phyloP scores from a whole-genome alignment of 2,797 vertebrate species.

The Notolepis coatsorum region DNA sequence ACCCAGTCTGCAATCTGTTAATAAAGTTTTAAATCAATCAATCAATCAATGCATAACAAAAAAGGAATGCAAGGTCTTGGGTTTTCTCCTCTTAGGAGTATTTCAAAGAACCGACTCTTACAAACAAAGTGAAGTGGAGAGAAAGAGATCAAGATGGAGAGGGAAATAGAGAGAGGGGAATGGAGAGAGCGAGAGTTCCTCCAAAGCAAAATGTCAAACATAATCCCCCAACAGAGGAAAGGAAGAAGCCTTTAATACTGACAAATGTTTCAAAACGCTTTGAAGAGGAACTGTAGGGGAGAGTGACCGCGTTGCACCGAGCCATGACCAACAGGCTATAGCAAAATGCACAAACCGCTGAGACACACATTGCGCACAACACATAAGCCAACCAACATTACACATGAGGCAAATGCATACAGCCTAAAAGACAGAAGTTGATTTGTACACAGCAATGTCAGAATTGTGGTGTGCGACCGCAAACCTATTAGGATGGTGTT shows the following conservation, averaged over 20 bases:
- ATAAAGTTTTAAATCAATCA: too few species aligned
- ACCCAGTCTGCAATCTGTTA: too few species aligned
- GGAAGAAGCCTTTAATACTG: slow-evolving; percentile 18
- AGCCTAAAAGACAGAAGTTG: not conserved
- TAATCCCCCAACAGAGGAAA: slow-evolving; percentile 28
- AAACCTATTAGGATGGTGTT: slow-evolving; percentile 13
- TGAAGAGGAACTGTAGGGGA: slow-evolving; percentile 11
- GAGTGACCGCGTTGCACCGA: slow-evolving; percentile 2
- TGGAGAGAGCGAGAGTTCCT: slow-evolving; percentile 33
- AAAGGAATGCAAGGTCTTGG: slow-evolving; percentile 19
- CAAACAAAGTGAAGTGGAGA: slow-evolving; percentile 40
- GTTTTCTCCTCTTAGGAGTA: slow-evolving; percentile 17
- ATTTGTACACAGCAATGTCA: not conserved
- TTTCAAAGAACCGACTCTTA: slow-evolving; percentile 33
- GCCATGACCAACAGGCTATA: not conserved
- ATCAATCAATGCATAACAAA: not conserved
- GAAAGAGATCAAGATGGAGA: too few species aligned
- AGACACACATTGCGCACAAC: not conserved
- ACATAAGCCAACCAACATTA: not conserved
- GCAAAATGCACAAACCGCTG: slow-evolving; percentile 1
- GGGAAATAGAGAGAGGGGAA: too few species aligned
- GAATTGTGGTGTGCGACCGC: too few species aligned
- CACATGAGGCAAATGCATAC: not conserved
- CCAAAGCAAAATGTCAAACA: slow-evolving; percentile 50
- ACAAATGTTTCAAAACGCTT: slow-evolving; percentile 26